Evolutionary conservation across 2,797 vertebrate species (phyloP).

Genomic region (Schizopygopsis pylzovi): DNA sequence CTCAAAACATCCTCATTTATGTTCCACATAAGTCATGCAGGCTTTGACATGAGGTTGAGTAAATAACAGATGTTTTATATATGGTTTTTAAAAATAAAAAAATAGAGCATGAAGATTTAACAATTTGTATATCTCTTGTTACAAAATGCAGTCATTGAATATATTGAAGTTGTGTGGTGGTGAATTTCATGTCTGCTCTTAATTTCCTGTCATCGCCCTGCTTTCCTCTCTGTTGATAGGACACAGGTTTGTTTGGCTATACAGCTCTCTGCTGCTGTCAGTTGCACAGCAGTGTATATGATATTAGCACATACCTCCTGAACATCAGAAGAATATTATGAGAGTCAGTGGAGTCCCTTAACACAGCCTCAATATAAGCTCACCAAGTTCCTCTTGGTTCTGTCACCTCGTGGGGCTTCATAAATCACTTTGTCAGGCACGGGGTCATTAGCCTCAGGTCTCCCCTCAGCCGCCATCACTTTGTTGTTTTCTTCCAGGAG

Average conservation of each 20-base stretch:
- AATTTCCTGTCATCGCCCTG: conserved; percentile 55
- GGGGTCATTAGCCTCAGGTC: conserved; percentile 71
- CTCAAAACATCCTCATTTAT: not conserved
- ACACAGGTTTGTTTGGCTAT: not conserved
- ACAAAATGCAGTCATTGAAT: conserved; percentile 59
- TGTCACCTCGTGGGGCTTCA: conserved; percentile 73
- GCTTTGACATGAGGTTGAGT: not conserved
- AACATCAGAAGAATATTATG: conserved; percentile 80
- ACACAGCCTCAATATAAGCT: conserved; percentile 72
- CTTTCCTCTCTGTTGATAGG: not conserved
- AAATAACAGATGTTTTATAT: not conserved
- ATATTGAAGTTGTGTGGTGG: conserved; percentile 17
- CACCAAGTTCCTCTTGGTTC: conserved; percentile 74
- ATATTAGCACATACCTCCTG: conserved; percentile 71
- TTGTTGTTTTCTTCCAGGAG: conserved; percentile 70
- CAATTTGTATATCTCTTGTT: conserved; percentile 62
- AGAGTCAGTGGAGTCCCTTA: conserved; percentile 75
- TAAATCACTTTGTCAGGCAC: conserved; percentile 81
- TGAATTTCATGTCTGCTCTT: conserved; percentile 21
- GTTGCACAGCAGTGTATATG: conserved; percentile 65
- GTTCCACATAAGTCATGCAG: not conserved
- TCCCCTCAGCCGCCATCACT: conserved; percentile 71
- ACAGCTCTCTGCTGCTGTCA: conserved; percentile 1
- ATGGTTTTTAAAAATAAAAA: not conserved
- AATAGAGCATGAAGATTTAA: conserved; percentile 53